Evolutionary conservation across 2,113 vertebrate genomes (phyloP).

Genomic region (chimpanzee (Pan troglodytes)): NHGRI_mPanTro3-v2.1_pri NC_072402.2:169479001-169479500

Average conservation of each 20-base stretch:
- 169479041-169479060: background rate
- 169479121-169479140: background rate
- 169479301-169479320: background rate
- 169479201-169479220: background rate
- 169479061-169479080: background rate
- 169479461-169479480: background rate
- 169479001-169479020: rapidly evolving
- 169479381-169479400: background rate
- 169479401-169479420: background rate
- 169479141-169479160: background rate
- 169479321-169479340: background rate
- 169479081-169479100: background rate
- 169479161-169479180: background rate
- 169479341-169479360: background rate
- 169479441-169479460: background rate
- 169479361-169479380: background rate
- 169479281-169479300: background rate
- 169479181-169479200: background rate
- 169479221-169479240: background rate
- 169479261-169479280: background rate
- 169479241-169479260: background rate
- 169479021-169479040: background rate
- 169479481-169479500: background rate
- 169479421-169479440: background rate
- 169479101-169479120: background rate